Evolutionary conservation across 35 echinoderm and acorn worm genomes (phyloP), one percentile per base, ranked within the genome.

Genomic region (Diadema setosum): DNA sequence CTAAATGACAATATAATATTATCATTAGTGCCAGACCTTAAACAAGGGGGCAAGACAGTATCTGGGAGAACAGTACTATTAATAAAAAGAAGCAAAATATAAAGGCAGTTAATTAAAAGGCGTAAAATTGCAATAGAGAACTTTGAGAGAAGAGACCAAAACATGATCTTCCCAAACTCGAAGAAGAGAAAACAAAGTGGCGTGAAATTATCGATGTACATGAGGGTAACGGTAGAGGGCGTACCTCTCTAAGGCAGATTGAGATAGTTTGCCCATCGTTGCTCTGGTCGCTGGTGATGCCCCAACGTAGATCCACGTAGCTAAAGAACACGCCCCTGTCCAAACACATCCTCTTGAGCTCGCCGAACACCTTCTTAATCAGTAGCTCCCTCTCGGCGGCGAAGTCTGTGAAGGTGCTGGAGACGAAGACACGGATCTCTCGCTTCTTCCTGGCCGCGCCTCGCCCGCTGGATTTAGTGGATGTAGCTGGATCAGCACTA

Each of bases 291-390:
- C 59, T 83, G 0, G 95, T 97, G 48, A 97, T 97, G 7, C 95
- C 95, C 95, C 95, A 97, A 42, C 95, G 55, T 12, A 97, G 83
- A 83, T 97, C 95, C 15, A 97, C 95, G 44, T 97, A 97, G 4
- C 91, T 90, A 52, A 97, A 97, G 87, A 93, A 97, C 39, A 97
- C 91, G 1, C 90, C 90, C 2, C 90, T 82, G 42, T 97, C 95
- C 42, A 92, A 39, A 46, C 95, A 97, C 12, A 93, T 48, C 2
- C 88, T 91, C 24, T 97, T 97, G 6, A 97, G 59, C 57, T 93
- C 90, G 76, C 87, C 82, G 73, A 97, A 93, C 20, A 80, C 90
- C 44, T 97, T 97, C 78, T 97, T 97, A 50, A 93, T 97, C 4
- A 97, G 78, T 26, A 82, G 32, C 60, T 97, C 95, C 21, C 95